These are phyloP conservation scores for Lates calcarifer DNA, from an alignment of 2,113 vertebrate species.

Conservation along the genomic window DNA sequence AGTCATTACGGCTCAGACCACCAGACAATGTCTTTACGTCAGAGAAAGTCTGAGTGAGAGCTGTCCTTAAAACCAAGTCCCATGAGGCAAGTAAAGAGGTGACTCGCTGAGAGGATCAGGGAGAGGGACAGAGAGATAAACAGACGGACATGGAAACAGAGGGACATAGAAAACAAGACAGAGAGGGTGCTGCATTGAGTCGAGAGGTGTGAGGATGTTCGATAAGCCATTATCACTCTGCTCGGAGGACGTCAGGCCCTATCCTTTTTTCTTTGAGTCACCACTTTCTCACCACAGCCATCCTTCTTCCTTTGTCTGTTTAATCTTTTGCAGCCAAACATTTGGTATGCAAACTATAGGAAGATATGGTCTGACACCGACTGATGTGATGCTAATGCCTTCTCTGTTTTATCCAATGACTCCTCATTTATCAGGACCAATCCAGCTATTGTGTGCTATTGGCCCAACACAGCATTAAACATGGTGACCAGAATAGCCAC, in stretches of 20 bases:
- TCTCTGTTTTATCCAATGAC: conserved; percentile 42
- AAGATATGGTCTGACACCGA: conserved; percentile 64
- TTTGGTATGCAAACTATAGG: conserved; percentile 48
- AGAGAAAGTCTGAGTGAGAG: not conserved
- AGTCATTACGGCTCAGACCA: conserved; percentile 28
- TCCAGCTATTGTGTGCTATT: conserved; percentile 39
- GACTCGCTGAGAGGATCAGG: conserved; percentile 13
- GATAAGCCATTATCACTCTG: conserved; percentile 73
- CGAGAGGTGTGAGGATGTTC: conserved; percentile 65
- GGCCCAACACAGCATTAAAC: conserved; percentile 34
- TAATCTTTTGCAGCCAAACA: conserved; percentile 61
- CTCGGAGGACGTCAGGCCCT: conserved; percentile 51
- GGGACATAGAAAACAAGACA: conserved; percentile 24
- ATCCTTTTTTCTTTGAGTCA: conserved; percentile 5
- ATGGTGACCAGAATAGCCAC: conserved; percentile 44
- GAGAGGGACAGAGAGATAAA: conserved; percentile 37
- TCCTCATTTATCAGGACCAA: conserved; percentile 61
- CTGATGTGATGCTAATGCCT: conserved; percentile 59
- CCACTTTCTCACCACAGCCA: conserved; percentile 26
- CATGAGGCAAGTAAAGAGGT: conserved; percentile 19
- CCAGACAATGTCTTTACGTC: conserved; percentile 7
- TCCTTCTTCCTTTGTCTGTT: conserved; percentile 56
- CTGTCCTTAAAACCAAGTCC: conserved; percentile 29
- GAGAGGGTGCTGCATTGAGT: conserved; percentile 38
- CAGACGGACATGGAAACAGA: conserved; percentile 27